phyloP scores from a whole-genome alignment of 2,888 invertebrate species.

The Eilema griseolum region DNA sequence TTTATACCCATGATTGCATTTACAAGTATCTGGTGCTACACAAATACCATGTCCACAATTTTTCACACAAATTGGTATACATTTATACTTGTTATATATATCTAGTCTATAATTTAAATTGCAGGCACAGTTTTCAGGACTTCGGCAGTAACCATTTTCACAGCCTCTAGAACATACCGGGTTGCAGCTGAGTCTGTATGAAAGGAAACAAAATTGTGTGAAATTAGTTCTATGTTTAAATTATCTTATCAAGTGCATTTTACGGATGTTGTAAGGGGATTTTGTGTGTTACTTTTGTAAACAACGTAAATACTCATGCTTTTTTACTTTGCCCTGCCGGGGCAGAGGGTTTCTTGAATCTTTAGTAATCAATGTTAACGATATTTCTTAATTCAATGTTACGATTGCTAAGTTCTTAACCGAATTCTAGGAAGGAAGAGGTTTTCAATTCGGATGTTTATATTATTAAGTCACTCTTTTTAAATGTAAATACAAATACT shows the following conservation, averaged over 20 bases:
- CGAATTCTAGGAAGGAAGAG: too few species aligned
- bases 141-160: constrained; percentile 16
- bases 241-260: constrained; percentile 7
- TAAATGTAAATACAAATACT: too few species aligned
- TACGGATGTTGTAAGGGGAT: neutral
- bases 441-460: too few species aligned
- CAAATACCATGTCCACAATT: constrained; percentile 23
- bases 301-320: neutral
- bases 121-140: constrained; percentile 17
- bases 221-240: constrained; percentile 11
- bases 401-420: too few species aligned
- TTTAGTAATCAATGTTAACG: too few species aligned
- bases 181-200: constrained; percentile 19
- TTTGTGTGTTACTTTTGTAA: neutral
- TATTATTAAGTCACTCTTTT: too few species aligned
- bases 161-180: constrained; percentile 18
- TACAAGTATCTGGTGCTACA: constrained; percentile 22
- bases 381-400: too few species aligned
- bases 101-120: constrained; percentile 11
- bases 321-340: neutral
- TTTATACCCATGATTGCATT: constrained; percentile 10
- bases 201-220: neutral
- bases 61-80: constrained; percentile 11
- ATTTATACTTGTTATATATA: constrained; percentile 6
- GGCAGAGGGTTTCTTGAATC: too few species aligned